Percentiles rank a stretch among this genome's conserved stretches.
These are phyloP conservation scores for Trogon surrucura DNA, from an alignment of 2,113 vertebrate genomes.

Conservation along the genomic window DNA sequence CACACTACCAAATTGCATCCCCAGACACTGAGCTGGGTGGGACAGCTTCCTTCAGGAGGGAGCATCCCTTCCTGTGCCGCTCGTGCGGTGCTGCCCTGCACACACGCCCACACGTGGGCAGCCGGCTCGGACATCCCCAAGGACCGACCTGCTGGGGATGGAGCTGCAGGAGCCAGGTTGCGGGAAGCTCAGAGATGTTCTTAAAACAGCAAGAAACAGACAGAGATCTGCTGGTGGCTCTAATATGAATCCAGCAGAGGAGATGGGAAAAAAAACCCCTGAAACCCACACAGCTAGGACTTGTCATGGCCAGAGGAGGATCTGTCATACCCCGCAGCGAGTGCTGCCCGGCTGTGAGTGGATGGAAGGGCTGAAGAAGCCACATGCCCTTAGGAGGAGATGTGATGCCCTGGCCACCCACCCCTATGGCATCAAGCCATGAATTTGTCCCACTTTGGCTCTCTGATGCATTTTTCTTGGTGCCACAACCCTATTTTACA, in stretches of 20 bases:
- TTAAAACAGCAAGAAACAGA: background rate
- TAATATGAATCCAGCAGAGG: background rate
- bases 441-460: background rate
- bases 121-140: background rate
- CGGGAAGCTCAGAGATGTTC: background rate
- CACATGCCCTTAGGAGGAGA: fast-evolving
- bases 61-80: background rate
- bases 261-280: background rate
- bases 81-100: background rate
- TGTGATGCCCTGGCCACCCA: fast-evolving
- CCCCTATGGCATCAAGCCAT: background rate
- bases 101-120: fast-evolving
- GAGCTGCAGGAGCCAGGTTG: background rate
- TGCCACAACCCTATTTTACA: background rate
- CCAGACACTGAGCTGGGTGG: fast-evolving
- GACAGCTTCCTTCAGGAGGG: background rate
- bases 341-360: fast-evolving
- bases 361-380: background rate
- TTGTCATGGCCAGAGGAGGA: background rate
- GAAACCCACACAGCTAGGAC: background rate
- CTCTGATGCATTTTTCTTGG: background rate
- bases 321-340: fast-evolving
- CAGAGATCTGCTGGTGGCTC: background rate
- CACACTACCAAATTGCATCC: fast-evolving
- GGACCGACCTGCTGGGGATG: background rate